Evolutionary conservation across 64 coral and sea anemone species (phyloP).

Genomic region (Orbicella faveolata): DNA sequence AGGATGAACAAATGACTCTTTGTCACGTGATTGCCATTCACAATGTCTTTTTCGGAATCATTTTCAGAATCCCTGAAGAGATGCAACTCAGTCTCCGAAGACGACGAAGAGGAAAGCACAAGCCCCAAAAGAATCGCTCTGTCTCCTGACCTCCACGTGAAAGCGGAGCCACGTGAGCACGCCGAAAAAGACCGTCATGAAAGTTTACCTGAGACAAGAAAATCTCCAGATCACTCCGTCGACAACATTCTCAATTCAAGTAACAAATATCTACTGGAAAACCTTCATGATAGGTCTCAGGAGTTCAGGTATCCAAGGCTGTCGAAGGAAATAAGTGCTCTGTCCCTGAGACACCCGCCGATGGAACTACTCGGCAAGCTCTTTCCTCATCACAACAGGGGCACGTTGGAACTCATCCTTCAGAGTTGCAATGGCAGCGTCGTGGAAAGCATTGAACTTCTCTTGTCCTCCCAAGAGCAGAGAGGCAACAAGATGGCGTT

Average conservation of each 20-base stretch:
- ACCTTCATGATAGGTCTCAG: neutral
- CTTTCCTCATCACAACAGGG: slow-evolving; percentile 47
- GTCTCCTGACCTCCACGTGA: slow-evolving; percentile 44
- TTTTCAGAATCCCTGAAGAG: slow-evolving; percentile 35
- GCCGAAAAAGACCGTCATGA: neutral
- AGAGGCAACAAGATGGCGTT: slow-evolving; percentile 8
- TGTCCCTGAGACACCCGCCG: slow-evolving; percentile 23
- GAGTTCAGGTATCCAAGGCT: slow-evolving; percentile 22
- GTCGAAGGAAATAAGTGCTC: slow-evolving; percentile 13
- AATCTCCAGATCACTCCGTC: neutral
- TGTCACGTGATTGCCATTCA: too few species aligned
- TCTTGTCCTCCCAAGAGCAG: slow-evolving; percentile 41
- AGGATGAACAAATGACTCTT: too few species aligned
- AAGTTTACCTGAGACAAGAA: neutral
- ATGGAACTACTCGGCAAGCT: slow-evolving; percentile 54
- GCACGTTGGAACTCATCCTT: slow-evolving; percentile 56
- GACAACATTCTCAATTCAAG: neutral
- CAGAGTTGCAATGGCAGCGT: slow-evolving; percentile 46
- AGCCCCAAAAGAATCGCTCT: slow-evolving; percentile 48
- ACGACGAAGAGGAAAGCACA: slow-evolving; percentile 7
- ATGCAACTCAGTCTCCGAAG: slow-evolving; percentile 28
- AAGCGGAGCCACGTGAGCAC: slow-evolving; percentile 31
- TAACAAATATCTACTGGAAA: slow-evolving; percentile 26
- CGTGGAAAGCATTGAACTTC: slow-evolving; percentile 58
- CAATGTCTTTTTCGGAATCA: neutral